A percentile compares a stretch with the other conserved stretches of the same genome.
Evolutionary conservation across 2,888 invertebrate species (phyloP).

Genomic region (Exocentrus adspersus): DNA sequence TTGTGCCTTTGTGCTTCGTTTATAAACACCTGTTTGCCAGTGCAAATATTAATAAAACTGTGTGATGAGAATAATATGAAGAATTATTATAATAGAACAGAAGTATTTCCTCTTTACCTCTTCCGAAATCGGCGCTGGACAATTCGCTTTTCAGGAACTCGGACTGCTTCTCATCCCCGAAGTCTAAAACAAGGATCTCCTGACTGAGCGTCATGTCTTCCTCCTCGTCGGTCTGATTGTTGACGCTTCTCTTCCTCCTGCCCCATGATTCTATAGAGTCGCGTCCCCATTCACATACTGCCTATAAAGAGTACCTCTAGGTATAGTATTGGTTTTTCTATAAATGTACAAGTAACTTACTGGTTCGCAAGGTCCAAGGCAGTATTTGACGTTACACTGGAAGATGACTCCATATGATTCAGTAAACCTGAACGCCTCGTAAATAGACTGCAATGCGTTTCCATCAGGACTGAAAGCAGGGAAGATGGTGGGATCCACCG

Average conservation of each 20-base stretch:
- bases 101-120: slow-evolving; percentile 73
- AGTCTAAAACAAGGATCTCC: slow-evolving; percentile 92
- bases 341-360: too few relatives aligned
- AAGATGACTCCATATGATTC: slow-evolving; percentile 97
- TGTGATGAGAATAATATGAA: too few relatives aligned
- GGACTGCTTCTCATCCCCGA: slow-evolving; percentile 88
- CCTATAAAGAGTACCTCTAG: slow-evolving; percentile 67
- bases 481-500: slow-evolving; percentile 93
- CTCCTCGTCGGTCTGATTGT: slow-evolving; percentile 72
- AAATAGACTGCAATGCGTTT: slow-evolving; percentile 88
- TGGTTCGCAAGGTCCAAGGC: slow-evolving; percentile 93
- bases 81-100: too few relatives aligned
- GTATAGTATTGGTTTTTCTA: too few relatives aligned
- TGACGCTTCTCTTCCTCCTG: slow-evolving; percentile 82
- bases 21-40: too few relatives aligned
- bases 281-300: slow-evolving; percentile 90
- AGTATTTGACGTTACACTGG: slow-evolving; percentile 97
- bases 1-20: too few relatives aligned
- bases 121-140: slow-evolving; percentile 77
- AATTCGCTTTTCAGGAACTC: slow-evolving; percentile 83
- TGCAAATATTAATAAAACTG: too few relatives aligned
- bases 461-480: slow-evolving; percentile 92
- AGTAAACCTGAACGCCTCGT: slow-evolving; percentile 95
- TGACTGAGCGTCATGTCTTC: slow-evolving; percentile 94
- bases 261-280: slow-evolving; percentile 93